These are phyloP conservation scores for Drosophila sturtevanti DNA, from an alignment of 1,140 invertebrate genomes.

Conservation along the genomic window DNA sequence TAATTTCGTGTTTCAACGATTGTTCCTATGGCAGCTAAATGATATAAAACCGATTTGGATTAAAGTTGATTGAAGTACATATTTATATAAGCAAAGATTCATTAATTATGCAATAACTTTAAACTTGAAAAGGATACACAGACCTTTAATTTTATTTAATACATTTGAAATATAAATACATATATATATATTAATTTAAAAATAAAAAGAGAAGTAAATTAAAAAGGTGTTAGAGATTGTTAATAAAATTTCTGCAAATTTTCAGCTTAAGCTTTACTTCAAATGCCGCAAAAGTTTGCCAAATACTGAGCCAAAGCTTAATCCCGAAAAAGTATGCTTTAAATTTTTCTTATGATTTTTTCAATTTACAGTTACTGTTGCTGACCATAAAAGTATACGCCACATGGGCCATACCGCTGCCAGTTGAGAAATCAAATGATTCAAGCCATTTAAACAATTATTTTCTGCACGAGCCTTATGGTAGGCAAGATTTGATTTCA, in stretches of 20 bases:
- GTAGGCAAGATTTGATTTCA: conserved; percentile 37
- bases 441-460: conserved; percentile 59
- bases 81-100: too few species aligned
- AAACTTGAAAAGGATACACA: too few species aligned
- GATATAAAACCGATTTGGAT: too few species aligned
- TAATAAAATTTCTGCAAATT: neutral
- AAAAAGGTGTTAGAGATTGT: neutral
- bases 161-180: too few species aligned
- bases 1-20: too few species aligned
- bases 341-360: neutral
- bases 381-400: conserved; percentile 70
- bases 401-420: conserved; percentile 30
- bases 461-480: conserved; percentile 68
- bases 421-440: conserved; percentile 20
- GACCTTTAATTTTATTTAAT: too few species aligned
- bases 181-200: too few species aligned
- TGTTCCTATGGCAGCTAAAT: too few species aligned
- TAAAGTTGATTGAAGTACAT: too few species aligned
- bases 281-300: too few species aligned
- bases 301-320: neutral
- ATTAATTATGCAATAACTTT: too few species aligned
- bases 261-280: neutral
- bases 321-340: neutral
- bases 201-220: too few species aligned
- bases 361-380: conserved; percentile 32